Evolutionary conservation across 2,113 vertebrate species (phyloP).

Genomic region (Tenebrosternarchus preto): DNA sequence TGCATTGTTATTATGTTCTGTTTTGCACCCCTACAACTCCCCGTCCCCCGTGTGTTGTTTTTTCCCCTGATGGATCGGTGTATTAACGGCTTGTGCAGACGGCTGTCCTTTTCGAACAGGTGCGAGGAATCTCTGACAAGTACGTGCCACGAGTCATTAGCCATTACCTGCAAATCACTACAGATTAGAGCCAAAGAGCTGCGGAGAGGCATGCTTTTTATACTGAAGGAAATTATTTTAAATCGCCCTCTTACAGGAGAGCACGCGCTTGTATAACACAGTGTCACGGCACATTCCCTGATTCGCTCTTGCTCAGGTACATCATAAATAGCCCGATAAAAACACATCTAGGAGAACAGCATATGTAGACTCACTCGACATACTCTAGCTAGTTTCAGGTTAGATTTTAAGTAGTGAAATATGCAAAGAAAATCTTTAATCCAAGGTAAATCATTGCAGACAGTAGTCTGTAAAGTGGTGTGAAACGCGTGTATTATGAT

Average conservation of each 20-base stretch:
- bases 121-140: conserved; percentile 1
- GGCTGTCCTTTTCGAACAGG: neutral
- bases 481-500: neutral
- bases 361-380: too few species aligned
- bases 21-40: neutral
- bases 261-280: neutral
- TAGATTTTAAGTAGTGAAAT: neutral
- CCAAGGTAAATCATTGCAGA: neutral
- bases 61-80: too few species aligned
- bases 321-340: neutral
- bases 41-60: too few species aligned
- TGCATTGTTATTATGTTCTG: conserved; percentile 6
- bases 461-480: too few species aligned
- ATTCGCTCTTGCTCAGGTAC: neutral
- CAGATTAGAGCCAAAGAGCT: conserved; percentile 7
- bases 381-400: neutral
- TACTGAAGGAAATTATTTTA: conserved; percentile 12
- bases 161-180: conserved; percentile 27
- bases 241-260: conserved; percentile 9
- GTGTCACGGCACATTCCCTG: neutral
- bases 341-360: neutral
- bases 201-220: neutral
- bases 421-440: neutral
- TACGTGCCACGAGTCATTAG: conserved; percentile 1
- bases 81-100: neutral